Evolutionary conservation across 2,797 vertebrate species (phyloP).

Genomic region (Siniperca scherzeri): DNA sequence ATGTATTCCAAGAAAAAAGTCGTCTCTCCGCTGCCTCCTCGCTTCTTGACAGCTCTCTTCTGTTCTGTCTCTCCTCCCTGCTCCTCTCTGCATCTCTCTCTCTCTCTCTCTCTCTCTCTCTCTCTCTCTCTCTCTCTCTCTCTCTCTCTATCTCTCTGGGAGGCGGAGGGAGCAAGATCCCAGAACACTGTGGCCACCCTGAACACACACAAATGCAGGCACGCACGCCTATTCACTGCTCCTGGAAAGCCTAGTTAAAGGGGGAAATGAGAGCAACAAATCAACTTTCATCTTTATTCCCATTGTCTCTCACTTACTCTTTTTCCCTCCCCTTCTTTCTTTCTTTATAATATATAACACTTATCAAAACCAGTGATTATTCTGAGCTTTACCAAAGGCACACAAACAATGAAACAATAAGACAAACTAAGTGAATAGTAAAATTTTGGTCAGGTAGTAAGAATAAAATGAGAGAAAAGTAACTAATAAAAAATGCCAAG

Average conservation of each 20-base stretch:
- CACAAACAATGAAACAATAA: background rate
- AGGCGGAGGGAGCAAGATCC: conserved; percentile 65
- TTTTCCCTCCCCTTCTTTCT: background rate
- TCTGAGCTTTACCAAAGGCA: background rate
- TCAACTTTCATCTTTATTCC: conserved; percentile 59
- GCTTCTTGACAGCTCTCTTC: conserved; percentile 78
- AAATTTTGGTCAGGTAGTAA: background rate
- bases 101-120: conserved; percentile 57
- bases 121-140: conserved; percentile 66
- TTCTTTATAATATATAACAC: background rate
- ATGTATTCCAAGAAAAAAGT: conserved; percentile 74
- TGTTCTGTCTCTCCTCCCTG: conserved; percentile 71
- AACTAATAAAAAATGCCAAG: background rate
- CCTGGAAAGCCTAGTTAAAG: conserved; percentile 52
- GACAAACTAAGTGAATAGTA: background rate
- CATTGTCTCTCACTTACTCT: conserved; percentile 3
- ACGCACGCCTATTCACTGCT: conserved; percentile 46
- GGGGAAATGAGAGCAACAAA: conserved; percentile 62
- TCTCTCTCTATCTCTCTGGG: conserved; percentile 43
- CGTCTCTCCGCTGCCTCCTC: conserved; percentile 69
- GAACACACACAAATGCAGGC: conserved; percentile 36
- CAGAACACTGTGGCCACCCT: conserved; percentile 66
- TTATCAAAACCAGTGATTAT: background rate
- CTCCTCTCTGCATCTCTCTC: conserved; percentile 66
- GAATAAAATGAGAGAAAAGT: background rate